Evolutionary conservation across 2,888 invertebrate species (phyloP), one percentile per base, ranked within the genome.

Genomic region (Papilio gigon): DNA sequence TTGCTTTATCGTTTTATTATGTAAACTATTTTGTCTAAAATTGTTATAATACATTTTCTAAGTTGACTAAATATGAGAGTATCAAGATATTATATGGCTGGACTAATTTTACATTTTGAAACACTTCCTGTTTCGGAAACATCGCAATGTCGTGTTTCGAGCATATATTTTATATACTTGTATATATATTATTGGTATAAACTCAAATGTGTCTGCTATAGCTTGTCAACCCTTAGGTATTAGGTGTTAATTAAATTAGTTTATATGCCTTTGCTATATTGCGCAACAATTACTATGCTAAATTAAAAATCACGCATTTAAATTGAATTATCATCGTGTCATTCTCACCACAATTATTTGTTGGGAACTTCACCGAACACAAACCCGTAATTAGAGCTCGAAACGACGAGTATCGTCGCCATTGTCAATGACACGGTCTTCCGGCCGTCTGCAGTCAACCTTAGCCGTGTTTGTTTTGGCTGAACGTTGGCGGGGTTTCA

Each of bases 401-500:
- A 25, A 68, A 59, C 63, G 47, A 22, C 17, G 33, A n/a, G n/a
- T n/a, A n/a, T n/a, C 56, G 20, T 25, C 12, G 64, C 68, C 44
- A 68, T 68, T 59, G 64, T 68, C 63, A 68, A 47, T 64, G 68
- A 68, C 67, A 63, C 56, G 63, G 42, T 17, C 44, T 44, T 58
- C 64, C 58, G 58, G 37, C 27, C 58, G 53, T 50, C 11, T 63
- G 25, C 30, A 58, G 20, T 35, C 47, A 40, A 53, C n/a, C 63
- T 37, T 47, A 64, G 25, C 59, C 22, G 25, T 22, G 33, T 63
- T 68, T 68, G 67, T 71, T 40, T 70, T 62, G 58, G 56, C 65
- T 65, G 70, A 71, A 75, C 76, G 76, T 79, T 80, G 80, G 80
- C 81, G 74, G 25, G 70, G 64, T 70, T 76, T 80, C 80, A 79